Evolutionary conservation across 2,888 invertebrate species (phyloP).

Genomic region (Acanthosepion esculentum): DNA sequence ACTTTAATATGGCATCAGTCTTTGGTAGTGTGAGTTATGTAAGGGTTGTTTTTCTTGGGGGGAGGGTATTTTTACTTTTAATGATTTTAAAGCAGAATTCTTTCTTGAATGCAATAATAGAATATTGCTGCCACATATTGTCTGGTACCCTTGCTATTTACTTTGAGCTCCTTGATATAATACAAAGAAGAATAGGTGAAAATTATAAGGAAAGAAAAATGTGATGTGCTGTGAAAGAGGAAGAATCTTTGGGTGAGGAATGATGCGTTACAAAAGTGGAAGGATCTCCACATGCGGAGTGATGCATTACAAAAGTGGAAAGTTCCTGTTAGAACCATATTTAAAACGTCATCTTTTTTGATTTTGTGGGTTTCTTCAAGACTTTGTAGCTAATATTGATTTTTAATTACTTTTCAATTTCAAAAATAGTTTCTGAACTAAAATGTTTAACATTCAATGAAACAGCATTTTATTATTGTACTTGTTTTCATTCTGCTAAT

Average conservation of each 20-base stretch:
- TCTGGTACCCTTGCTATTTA: too few relatives aligned
- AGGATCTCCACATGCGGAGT: too few relatives aligned
- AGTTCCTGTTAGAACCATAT: not conserved
- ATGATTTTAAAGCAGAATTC: too few relatives aligned
- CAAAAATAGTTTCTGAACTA: slow-evolving; percentile 33
- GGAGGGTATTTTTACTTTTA: too few relatives aligned
- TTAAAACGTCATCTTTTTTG: not conserved
- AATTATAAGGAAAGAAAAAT: not conserved
- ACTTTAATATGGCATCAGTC: too few relatives aligned
- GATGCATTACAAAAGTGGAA: not conserved
- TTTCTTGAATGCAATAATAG: too few relatives aligned
- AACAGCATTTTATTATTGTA: not conserved
- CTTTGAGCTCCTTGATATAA: not conserved
- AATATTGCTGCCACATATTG: too few relatives aligned
- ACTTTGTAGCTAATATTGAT: not conserved
- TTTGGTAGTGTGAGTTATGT: too few relatives aligned
- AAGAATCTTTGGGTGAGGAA: too few relatives aligned
- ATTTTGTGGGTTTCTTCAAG: not conserved
- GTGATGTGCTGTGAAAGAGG: not conserved
- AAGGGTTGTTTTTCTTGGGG: too few relatives aligned
- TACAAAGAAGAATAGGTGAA: not conserved
- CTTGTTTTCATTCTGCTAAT: not conserved
- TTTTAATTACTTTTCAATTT: slow-evolving; percentile 33
- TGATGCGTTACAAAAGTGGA: not conserved
- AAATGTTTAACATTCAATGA: not conserved